Evolutionary conservation across 2,113 vertebrate genomes (phyloP), one percentile per base, ranked within the genome.

Genomic region (Excalfactoria chinensis): DNA sequence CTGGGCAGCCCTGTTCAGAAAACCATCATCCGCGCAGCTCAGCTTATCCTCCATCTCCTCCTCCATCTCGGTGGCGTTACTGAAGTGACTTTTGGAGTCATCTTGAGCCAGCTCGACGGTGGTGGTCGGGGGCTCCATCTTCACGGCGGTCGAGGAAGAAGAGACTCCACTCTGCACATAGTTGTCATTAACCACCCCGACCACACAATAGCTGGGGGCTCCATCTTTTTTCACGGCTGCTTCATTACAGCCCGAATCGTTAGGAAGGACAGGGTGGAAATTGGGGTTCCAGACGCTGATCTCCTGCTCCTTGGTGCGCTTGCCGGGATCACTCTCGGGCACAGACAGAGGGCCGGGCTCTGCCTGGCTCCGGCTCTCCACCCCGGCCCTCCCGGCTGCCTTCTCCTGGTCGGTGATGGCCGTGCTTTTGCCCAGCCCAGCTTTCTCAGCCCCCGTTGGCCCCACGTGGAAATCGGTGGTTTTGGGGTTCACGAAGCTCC

Each of bases 271-370:
- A 1, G 96, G 86, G 69, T 97, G 89, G 94, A 98, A 98, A 93
- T 93, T 97, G 11, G 98, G 97, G 79, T 96, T 98, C 98, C 98
- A 98, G 37, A 96, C 95, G 4, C 97, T 97, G 77, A 92, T 96
- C 67, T 97, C 97, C 23, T 96, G 88, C 17, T 98, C 93, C 84
- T 97, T 97, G 20, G n/a, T 1, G 26, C 49, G 60, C 11, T 48
- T 92, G 40, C 82, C 3, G 51, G 83, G 21, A 6, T 92, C 70
- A 23, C 91, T 80, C 60, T 93, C 49, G 2, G 92, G 62, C 67
- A 89, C 86, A 1, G 94, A 70, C 22, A 93, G 86, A 18, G 82
- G 83, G 13, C 89, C 84, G 3, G 90, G 84, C 37, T 88, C 94
- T 3, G 93, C 59, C 84, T 94, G 95, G 71, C 58, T 28, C 18